These are phyloP conservation scores for Drosophila kurseongensis DNA, from an alignment of 1,140 invertebrate genomes.

Conservation along the genomic window DNA sequence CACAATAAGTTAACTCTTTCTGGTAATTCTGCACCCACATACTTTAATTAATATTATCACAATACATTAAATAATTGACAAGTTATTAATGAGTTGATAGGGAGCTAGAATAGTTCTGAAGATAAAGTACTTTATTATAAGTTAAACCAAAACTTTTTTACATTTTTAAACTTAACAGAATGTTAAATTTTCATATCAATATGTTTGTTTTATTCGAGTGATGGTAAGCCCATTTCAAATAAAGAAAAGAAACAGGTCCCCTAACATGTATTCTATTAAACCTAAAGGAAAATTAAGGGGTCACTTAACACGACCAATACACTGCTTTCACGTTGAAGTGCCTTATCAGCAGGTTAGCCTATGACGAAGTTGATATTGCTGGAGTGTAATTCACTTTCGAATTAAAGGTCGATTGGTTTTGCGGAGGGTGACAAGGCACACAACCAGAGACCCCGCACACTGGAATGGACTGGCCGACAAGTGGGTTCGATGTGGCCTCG, in stretches of 20 bases:
- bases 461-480: constrained; percentile 26
- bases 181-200: too few species aligned
- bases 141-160: too few species aligned
- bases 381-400: constrained; percentile 35
- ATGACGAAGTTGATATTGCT: constrained; percentile 30
- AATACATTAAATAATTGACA: too few species aligned
- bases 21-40: too few species aligned
- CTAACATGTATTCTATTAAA: not conserved
- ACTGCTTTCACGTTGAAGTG: not conserved
- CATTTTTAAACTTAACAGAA: too few species aligned
- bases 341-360: constrained; percentile 30
- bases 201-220: too few species aligned
- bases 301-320: not conserved
- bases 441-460: not conserved
- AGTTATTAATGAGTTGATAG: too few species aligned
- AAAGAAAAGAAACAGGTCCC: not conserved
- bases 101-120: too few species aligned
- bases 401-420: constrained; percentile 46
- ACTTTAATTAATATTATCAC: too few species aligned
- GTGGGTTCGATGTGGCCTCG: constrained; percentile 53
- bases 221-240: too few species aligned
- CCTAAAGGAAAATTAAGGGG: not conserved
- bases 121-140: too few species aligned
- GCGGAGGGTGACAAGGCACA: constrained; percentile 45
- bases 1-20: too few species aligned